Percentiles rank a stretch among this genome's conserved stretches.
phyloP scores from a whole-genome alignment of 2,888 invertebrate species.

The Ariolimax columbianus region DNA sequence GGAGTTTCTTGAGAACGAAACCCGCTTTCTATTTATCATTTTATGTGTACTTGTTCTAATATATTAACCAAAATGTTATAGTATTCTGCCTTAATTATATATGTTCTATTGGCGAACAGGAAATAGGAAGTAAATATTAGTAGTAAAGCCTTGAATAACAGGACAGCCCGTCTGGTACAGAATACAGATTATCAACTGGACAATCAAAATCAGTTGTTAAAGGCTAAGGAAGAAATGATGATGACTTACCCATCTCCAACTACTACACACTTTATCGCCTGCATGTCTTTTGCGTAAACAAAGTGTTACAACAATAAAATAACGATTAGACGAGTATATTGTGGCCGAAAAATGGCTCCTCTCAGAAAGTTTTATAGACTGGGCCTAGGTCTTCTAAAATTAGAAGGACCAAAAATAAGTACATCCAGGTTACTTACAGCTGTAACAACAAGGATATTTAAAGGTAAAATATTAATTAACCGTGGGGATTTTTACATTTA shows the following conservation, averaged over 20 bases:
- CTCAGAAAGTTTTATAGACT: slow-evolving; percentile 7
- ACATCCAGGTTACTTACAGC: not conserved
- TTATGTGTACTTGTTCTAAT: no score
- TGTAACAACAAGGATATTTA: not conserved
- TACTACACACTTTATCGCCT: slow-evolving; percentile 99
- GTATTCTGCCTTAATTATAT: not conserved
- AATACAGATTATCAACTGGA: not conserved
- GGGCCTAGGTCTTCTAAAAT: not conserved
- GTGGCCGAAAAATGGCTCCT: slow-evolving; percentile 44
- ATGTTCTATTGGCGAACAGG: not conserved
- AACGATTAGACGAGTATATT: no score
- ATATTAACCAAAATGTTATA: no score
- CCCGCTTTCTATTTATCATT: no score
- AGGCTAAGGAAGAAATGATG: not conserved
- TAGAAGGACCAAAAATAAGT: not conserved
- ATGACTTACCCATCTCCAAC: slow-evolving; percentile 96
- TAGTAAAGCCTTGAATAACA: no score
- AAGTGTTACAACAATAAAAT: not conserved
- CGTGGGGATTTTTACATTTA: not conserved
- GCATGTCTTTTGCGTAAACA: slow-evolving; percentile 83
- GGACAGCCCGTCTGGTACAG: no score
- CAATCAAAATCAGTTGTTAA: not conserved
- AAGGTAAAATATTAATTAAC: not conserved
- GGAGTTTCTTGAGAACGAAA: no score
- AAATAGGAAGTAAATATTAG: slow-evolving; percentile 40